Conservation (phyloP, 1,140 invertebrate species). For the Cheumatopsyche charites region DNA sequence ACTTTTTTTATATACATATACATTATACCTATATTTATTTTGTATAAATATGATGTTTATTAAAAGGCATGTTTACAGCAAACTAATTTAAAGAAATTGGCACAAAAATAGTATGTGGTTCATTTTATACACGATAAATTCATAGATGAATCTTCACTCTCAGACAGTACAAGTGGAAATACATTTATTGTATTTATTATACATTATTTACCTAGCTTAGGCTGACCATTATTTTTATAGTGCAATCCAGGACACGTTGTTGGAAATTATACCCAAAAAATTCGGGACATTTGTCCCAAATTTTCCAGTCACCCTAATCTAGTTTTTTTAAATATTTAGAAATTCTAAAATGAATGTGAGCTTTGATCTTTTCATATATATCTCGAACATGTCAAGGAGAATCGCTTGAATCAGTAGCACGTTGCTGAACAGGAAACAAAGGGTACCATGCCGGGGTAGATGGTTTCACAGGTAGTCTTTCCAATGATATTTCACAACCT, state of each 20-base stretch:
- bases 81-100: background rate
- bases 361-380: background rate
- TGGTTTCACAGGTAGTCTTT: constrained; percentile 77
- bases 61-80: background rate
- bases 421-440: constrained; percentile 79
- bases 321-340: background rate
- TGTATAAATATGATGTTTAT: background rate
- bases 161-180: no score
- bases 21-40: background rate
- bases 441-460: constrained; percentile 88
- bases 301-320: no score
- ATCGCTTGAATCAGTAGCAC: constrained; percentile 72
- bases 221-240: no score
- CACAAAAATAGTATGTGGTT: background rate
- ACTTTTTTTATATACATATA: background rate
- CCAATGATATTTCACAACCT: constrained; percentile 82
- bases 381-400: constrained; percentile 65
- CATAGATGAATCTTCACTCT: no score
- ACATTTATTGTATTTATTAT: no score
- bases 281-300: no score
- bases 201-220: no score
- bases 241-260: no score
- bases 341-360: background rate
- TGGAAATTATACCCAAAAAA: no score
- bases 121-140: background rate